phyloP scores from a whole-genome alignment of 1,140 invertebrate genomes.

The Drosophila athabasca region DNA sequence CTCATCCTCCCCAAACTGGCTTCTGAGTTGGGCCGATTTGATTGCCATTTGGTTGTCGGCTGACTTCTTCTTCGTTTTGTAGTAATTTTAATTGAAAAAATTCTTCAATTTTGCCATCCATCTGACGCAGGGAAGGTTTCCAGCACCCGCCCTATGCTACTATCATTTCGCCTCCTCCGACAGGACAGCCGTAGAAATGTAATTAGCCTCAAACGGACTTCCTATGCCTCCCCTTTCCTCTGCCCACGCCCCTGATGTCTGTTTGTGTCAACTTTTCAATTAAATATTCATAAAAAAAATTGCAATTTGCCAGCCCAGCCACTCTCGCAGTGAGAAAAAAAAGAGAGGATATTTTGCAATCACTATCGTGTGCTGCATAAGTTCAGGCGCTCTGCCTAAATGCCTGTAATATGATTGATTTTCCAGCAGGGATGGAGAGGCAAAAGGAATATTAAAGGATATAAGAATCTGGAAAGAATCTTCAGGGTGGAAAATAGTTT shows the following conservation, averaged over 20 bases:
- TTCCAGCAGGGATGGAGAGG: slow-evolving; percentile 3
- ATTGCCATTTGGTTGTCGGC: slow-evolving; percentile 63
- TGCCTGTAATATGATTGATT: slow-evolving; percentile 50
- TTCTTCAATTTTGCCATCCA: slow-evolving; percentile 79
- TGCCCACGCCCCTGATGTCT: slow-evolving; percentile 18
- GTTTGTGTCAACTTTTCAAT: slow-evolving; percentile 77
- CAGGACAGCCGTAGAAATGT: slow-evolving; percentile 73
- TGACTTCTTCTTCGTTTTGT: slow-evolving; percentile 48
- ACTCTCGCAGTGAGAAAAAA: slow-evolving; percentile 38
- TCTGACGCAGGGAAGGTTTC: slow-evolving; percentile 38
- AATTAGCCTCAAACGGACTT: slow-evolving; percentile 56
- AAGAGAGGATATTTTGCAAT: slow-evolving; percentile 61
- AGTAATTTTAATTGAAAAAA: slow-evolving; percentile 81
- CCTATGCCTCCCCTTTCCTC: not conserved
- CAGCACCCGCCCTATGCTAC: not conserved
- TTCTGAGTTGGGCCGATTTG: slow-evolving; percentile 37
- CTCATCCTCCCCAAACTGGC: not conserved
- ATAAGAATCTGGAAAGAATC: not conserved
- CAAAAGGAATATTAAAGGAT: not conserved
- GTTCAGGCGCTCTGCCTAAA: slow-evolving; percentile 48
- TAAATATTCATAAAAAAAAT: slow-evolving; percentile 72
- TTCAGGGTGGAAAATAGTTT: no score
- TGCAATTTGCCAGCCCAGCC: slow-evolving; percentile 70
- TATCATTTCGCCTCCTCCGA: slow-evolving; percentile 31
- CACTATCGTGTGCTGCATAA: slow-evolving; percentile 73